These are phyloP conservation scores for Varanus salvator DNA, from an alignment of 2,113 vertebrate genomes.

Conservation along the genomic window DNA sequence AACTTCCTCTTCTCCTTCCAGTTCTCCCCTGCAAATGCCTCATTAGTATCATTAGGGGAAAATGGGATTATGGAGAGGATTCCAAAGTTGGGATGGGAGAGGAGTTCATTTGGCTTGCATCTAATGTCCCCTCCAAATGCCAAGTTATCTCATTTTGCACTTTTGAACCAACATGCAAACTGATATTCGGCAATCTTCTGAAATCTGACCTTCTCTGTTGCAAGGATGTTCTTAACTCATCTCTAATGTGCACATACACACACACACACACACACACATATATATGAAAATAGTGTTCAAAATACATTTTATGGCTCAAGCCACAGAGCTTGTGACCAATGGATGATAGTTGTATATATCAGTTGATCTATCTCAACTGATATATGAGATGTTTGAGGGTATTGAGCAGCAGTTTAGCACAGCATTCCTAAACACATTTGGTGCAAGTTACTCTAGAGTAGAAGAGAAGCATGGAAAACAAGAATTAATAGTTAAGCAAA, in stretches of 20 bases:
- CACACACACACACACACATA: too few species aligned
- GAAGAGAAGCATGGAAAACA: neutral
- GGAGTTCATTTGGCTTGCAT: too few species aligned
- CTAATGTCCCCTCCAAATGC: too few species aligned
- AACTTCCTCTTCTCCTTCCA: too few species aligned
- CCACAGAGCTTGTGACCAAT: neutral
- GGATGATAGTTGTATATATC: neutral
- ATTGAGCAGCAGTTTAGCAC: neutral
- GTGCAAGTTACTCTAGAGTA: neutral
- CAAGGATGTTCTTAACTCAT: too few species aligned
- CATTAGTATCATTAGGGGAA: neutral
- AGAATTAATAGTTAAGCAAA: slow-evolving; percentile 6
- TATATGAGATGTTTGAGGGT: neutral
- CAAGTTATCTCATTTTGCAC: too few species aligned
- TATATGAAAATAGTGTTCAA: too few species aligned
- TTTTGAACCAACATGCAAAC: too few species aligned
- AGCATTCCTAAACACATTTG: neutral
- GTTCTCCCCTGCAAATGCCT: neutral
- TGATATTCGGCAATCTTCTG: too few species aligned
- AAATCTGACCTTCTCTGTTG: too few species aligned
- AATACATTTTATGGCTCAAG: neutral
- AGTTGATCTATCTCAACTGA: neutral
- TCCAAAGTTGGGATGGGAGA: neutral
- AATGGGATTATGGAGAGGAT: neutral
- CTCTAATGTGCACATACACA: too few species aligned